Base-by-base conservation (phyloP, 2,797 vertebrate genomes). In the Loris lydekkerianus region DNA sequence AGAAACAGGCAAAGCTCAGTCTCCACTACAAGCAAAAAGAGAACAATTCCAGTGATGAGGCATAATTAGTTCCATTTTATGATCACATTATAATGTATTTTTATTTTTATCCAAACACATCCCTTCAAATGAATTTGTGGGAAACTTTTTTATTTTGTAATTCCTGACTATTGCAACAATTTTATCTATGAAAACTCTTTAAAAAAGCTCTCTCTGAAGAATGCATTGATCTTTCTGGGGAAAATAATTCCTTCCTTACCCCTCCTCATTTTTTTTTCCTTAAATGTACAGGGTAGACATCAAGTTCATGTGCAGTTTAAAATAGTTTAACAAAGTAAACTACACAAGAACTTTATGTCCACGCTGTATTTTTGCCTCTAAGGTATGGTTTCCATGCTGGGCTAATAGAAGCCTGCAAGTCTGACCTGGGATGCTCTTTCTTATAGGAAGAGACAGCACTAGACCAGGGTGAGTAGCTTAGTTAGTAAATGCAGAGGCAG, bases 41-140 rank as follows among this genome's bases (percentile, higher is more conserved):
- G 82, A 94, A 93, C 91, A 86, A n/a, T 96, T 40, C 37, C 85
- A 13, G 0, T 49, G 70, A 93, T 65, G 92, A 91, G 92, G 34
- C 65, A 93, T 27, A 76, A 46, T 96, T 56, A 86, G 77, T 53
- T 86, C 63, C 23, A 5, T 76, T 90, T 89, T 75, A 25, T 70
- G 43, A 3, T 76, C 61, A 5, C 70, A 27, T 84, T 21, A 61
- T 46, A 43, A 17, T 34, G 53, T 53, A 73, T 27, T 96, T 94
- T 89, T 86, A 95, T 97, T 97, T 97, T 96, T 86, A 78, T 34
- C 63, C 25, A 46, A 86, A 91, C 2, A 27, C 80, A 81, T 73
- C 91, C 46, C 75, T 94, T 49, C 91, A 81, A 20, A 60, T 76
- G 91, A 72, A 72, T 92, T 46, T 65, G 65, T 37, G 60, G 40